Percentiles rank a stretch among this genome's conserved stretches.
Evolutionary conservation across 1,140 invertebrate genomes (phyloP).

Genomic region (Lepidurus arcticus): DNA sequence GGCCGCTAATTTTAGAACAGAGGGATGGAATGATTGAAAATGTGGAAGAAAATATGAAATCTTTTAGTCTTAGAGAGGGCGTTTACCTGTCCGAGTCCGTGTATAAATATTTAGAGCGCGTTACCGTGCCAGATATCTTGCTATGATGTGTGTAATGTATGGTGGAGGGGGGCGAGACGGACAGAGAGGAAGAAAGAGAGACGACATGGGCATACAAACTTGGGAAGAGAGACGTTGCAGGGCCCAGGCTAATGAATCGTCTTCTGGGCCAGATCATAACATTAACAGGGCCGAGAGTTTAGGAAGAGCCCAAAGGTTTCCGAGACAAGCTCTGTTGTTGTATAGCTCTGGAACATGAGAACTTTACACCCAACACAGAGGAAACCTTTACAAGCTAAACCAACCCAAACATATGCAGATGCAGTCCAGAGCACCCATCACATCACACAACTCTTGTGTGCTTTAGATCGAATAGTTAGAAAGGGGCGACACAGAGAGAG

Average conservation of each 20-base stretch:
- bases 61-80: neutral
- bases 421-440: conserved; percentile 2
- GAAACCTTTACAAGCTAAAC: neutral
- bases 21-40: neutral
- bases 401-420: conserved; percentile 15
- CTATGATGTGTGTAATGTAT: conserved; percentile 4
- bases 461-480: neutral
- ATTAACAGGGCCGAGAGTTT: neutral
- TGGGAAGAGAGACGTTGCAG: neutral
- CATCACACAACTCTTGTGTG: neutral
- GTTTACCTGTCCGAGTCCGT: neutral
- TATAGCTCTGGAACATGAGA: neutral
- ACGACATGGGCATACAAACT: conserved; percentile 8
- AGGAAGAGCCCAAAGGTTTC: neutral
- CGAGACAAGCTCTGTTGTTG: conserved; percentile 9
- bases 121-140: neutral
- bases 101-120: conserved; percentile 5
- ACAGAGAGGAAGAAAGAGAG: neutral
- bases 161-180: neutral
- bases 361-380: neutral
- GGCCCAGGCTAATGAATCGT: conserved; percentile 12
- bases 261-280: neutral
- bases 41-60: neutral
- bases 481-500: neutral
- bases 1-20: too few relatives aligned